Conservation (phyloP, 2,113 vertebrate species). For the Hippolais icterina region DNA sequence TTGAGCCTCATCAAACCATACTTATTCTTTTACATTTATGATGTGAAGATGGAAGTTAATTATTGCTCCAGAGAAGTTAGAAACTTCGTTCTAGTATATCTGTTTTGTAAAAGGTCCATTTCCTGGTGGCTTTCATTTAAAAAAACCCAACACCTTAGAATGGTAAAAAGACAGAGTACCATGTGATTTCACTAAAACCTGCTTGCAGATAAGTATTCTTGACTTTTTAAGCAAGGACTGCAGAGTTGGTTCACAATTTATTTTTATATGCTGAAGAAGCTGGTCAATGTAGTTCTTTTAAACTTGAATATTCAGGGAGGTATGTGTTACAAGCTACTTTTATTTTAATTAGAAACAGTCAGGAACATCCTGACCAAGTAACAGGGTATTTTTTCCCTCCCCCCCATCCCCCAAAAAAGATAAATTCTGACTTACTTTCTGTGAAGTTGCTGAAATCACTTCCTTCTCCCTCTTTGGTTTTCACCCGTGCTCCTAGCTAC, state of each 20-base stretch:
- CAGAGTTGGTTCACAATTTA: rapidly evolving
- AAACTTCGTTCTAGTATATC: background rate
- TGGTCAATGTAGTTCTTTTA: background rate
- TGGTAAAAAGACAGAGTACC: background rate
- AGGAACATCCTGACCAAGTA: background rate
- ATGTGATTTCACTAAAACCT: background rate
- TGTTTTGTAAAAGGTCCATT: background rate
- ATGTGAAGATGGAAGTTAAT: background rate
- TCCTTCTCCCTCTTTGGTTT: background rate
- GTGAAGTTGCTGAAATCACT: background rate
- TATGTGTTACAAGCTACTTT: background rate
- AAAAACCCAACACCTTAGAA: background rate
- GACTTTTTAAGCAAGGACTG: background rate
- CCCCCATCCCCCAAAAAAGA: rapidly evolving
- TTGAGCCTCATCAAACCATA: background rate
- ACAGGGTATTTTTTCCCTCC: background rate
- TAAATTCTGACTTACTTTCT: background rate
- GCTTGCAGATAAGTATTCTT: background rate
- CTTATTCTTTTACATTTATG: background rate
- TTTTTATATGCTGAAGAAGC: background rate
- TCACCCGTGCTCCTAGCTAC: background rate
- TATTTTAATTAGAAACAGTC: background rate
- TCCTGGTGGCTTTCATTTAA: background rate
- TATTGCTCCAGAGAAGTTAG: background rate
- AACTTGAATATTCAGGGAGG: background rate